phyloP scores from a whole-genome alignment of 1,140 invertebrate species.

The Pantala flavescens region DNA sequence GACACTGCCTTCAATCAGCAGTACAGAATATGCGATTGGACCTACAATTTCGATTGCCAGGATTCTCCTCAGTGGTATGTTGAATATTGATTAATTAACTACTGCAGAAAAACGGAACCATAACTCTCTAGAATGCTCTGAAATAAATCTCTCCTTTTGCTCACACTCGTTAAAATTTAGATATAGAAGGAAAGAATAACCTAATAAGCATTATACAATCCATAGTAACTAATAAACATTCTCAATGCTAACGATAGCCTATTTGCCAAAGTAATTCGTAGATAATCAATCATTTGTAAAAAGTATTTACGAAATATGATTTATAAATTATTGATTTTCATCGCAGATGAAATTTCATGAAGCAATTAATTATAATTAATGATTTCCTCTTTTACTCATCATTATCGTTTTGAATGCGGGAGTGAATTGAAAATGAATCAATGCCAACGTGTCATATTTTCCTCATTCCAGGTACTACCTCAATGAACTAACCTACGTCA shows the following conservation, averaged over 20 bases:
- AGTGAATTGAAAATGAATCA: no score
- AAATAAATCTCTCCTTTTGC: not conserved
- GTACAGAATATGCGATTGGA: constrained; percentile 50
- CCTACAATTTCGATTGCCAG: constrained; percentile 46
- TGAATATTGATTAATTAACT: not conserved
- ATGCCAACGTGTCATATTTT: not conserved
- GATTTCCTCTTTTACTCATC: no score
- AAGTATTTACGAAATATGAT: no score
- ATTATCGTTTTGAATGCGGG: not conserved
- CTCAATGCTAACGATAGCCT: no score
- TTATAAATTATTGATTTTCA: no score
- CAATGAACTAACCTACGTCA: constrained; percentile 48
- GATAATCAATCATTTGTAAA: no score
- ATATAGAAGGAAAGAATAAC: no score
- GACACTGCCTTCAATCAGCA: constrained; percentile 50
- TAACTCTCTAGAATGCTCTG: not conserved
- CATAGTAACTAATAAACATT: no score
- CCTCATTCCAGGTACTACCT: constrained; percentile 45
- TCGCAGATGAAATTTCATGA: no score
- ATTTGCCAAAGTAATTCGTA: no score
- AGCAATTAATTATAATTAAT: no score
- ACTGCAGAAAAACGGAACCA: not conserved
- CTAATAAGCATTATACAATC: no score
- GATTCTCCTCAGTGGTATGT: constrained; percentile 40
- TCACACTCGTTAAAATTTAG: not conserved